Evolutionary conservation across 2,797 vertebrate species (phyloP).

Genomic region (Clamator glandarius): DNA sequence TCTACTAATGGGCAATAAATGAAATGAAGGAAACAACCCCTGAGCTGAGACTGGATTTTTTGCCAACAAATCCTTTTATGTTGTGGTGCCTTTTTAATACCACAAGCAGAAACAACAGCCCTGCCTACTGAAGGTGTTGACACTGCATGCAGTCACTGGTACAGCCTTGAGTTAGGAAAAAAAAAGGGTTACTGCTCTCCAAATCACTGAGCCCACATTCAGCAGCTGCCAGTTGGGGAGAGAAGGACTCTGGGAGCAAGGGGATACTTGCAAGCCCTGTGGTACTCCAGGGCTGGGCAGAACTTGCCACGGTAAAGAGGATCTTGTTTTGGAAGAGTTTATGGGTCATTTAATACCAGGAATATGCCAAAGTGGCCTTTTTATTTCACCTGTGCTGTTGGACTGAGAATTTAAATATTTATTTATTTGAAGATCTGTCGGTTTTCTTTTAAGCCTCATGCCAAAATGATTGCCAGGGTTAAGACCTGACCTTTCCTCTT

Average conservation of each 20-base stretch:
- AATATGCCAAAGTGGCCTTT: neutral
- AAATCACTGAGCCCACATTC: fast-evolving
- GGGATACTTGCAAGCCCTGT: neutral
- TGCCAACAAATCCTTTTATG: neutral
- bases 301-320: neutral
- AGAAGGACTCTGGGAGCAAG: neutral
- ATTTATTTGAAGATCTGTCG: neutral
- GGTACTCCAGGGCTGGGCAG: neutral
- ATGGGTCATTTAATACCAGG: neutral
- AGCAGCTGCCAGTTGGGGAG: fast-evolving
- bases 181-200: neutral
- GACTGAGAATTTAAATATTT: neutral
- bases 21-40: neutral
- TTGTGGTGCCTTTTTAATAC: neutral
- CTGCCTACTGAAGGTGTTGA: neutral
- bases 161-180: neutral
- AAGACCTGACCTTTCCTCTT: neutral
- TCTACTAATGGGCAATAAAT: neutral
- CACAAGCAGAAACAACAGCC: neutral
- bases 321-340: neutral
- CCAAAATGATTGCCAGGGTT: neutral
- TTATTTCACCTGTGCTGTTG: neutral
- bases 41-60: neutral
- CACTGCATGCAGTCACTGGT: neutral
- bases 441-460: neutral